Conservation (phyloP, 2,888 invertebrate genomes). For the Stratiomys singularior region DNA sequence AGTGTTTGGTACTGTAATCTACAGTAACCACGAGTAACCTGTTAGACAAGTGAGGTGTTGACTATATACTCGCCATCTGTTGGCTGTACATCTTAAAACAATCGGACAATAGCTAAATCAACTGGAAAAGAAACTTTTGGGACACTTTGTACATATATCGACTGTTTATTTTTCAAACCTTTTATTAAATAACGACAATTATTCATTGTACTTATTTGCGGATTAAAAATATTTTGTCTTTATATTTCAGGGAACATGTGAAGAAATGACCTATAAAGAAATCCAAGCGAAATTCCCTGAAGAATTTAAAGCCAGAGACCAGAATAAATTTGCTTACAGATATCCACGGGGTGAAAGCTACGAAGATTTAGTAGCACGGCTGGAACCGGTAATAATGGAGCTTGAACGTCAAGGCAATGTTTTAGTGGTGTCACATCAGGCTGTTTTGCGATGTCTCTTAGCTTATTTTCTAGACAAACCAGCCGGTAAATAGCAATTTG, state of each 20-base stretch:
- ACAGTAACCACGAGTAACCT: no score
- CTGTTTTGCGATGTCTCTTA: conserved; percentile 92
- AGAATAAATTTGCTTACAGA: conserved; percentile 96
- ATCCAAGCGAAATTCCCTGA: conserved; percentile 93
- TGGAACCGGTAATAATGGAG: conserved; percentile 99
- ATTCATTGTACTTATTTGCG: no score
- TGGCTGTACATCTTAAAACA: no score
- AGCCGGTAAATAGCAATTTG: conserved; percentile 72
- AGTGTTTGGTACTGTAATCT: no score
- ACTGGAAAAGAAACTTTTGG: no score
- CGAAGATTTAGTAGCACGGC: conserved; percentile 95
- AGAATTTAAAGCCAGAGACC: conserved; percentile 95
- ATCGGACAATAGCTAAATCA: no score
- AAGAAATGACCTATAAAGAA: conserved; percentile 99
- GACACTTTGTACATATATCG: no score
- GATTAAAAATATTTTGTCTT: no score
- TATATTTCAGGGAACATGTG: conserved; percentile 88
- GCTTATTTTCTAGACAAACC: conserved; percentile 98
- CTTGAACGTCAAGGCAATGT: conserved; percentile 96
- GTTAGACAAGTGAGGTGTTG: no score
- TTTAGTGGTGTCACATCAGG: conserved; percentile 96
- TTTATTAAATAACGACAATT: no score
- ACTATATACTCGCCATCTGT: no score
- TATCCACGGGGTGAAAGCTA: conserved; percentile 95
- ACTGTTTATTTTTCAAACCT: no score